phyloP scores from a whole-genome alignment of 2,113 vertebrate species.

The Setophaga petechia region DNA sequence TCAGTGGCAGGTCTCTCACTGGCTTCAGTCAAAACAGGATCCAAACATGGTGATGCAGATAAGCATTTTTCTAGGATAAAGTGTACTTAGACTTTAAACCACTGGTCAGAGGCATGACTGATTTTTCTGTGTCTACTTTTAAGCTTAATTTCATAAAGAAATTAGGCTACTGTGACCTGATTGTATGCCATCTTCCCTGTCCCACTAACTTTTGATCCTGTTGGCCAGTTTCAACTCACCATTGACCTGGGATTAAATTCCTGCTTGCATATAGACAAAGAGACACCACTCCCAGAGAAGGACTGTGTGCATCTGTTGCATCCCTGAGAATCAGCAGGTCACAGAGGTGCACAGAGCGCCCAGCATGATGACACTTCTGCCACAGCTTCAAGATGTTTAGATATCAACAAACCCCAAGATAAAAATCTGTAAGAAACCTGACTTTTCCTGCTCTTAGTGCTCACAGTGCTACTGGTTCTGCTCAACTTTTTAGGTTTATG shows the following conservation, averaged over 20 bases:
- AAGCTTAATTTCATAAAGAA: not conserved
- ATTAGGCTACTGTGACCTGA: not conserved
- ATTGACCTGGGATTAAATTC: not conserved
- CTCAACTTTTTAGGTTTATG: not conserved
- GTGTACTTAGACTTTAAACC: not conserved
- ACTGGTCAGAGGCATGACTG: not conserved
- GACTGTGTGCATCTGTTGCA: rapidly evolving
- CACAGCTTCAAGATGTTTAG: not conserved
- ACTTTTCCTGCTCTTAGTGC: not conserved
- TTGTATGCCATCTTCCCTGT: not conserved
- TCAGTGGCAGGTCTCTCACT: not conserved
- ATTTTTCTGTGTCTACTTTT: not conserved
- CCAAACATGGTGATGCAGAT: not conserved
- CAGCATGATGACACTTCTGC: rapidly evolving
- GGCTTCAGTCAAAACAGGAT: not conserved
- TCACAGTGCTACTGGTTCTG: not conserved
- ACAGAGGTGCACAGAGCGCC: not conserved
- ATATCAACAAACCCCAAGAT: not conserved
- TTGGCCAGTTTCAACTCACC: not conserved
- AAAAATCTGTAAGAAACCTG: not conserved
- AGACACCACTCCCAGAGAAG: not conserved
- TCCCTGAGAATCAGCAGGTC: not conserved
- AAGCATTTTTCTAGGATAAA: not conserved
- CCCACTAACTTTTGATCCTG: not conserved
- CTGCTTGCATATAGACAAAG: not conserved